Evolutionary conservation across 1,140 invertebrate genomes (phyloP).

Genomic region (Probaryconus sp.): DNA sequence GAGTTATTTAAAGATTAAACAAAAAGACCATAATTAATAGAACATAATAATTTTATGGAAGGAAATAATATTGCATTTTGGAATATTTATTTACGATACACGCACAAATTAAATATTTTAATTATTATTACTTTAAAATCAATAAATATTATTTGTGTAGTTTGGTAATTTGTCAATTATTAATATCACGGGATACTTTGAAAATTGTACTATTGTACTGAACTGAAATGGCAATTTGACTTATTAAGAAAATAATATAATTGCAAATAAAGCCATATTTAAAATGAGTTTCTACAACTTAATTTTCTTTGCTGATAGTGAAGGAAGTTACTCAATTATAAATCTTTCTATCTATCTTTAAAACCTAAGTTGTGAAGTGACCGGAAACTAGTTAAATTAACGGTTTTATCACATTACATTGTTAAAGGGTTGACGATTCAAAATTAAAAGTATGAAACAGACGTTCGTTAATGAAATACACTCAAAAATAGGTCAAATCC

Average conservation of each 20-base stretch:
- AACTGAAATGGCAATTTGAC: background rate
- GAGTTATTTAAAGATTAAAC: no score
- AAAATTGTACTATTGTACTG: no score
- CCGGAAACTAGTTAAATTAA: conserved; percentile 49
- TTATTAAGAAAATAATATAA: conserved; percentile 20
- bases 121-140: no score
- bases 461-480: conserved; percentile 17
- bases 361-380: conserved; percentile 50
- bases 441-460: conserved; percentile 23
- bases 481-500: conserved; percentile 17
- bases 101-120: no score
- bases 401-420: conserved; percentile 21
- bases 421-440: conserved; percentile 37
- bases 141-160: no score
- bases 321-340: conserved; percentile 43
- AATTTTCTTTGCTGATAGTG: conserved; percentile 40
- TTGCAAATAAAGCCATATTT: conserved; percentile 33
- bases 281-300: conserved; percentile 39
- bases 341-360: conserved; percentile 42
- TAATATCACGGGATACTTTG: no score
- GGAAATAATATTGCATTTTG: no score
- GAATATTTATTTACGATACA: no score
- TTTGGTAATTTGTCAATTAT: no score
- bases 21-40: no score
- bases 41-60: no score